Evolutionary conservation across 1,140 invertebrate genomes (phyloP), one percentile per base, ranked within the genome.

Genomic region (Hypothenemus hampei): DNA sequence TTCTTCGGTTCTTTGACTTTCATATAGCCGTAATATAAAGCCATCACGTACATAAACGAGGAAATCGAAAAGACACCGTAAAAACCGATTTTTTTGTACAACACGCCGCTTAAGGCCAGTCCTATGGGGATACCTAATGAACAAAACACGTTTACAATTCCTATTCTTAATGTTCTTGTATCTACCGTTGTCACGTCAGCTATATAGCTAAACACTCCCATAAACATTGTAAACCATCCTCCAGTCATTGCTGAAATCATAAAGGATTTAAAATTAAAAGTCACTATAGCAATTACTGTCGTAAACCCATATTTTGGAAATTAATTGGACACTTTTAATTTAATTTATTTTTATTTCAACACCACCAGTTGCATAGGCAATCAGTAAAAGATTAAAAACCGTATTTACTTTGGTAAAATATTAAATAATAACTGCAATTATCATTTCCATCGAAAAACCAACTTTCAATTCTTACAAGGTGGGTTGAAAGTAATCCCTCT

Each of bases 131-230:
- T 82, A 33, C 87, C 87, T 39, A 90, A 72, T 0, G 86, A 89
- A 62, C 87, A 82, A 64, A 88, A 88, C 4, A 89, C 77, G 71
- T 89, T 93, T 54, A 89, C 83, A 21, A 93, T 82, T 11, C 88
- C 89, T 57, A 93, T 89, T 49, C 90, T 71, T 10, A 89, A 74
- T 0, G 91, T 93, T 52, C 90, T 79, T 50, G 82, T 85, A 68
- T 88, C 82, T 44, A 86, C 79, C 4, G 83, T 83, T 0, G 90
- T 91, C 6, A 91, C 84, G 67, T 93, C 89, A 1, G 83, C 87
- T 31, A 94, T 86, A 63, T 92, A 93, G 68, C 89, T 92, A 68
- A 93, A 93, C 23, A 89, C 83, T 10, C 87, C 87, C 84, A 93
- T 91, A 57, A 92, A 83, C 81, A 92, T 86, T 13, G 87, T 89